phyloP scores from a whole-genome alignment of 2,113 vertebrate genomes.

The Vulpes lagopus region DNA sequence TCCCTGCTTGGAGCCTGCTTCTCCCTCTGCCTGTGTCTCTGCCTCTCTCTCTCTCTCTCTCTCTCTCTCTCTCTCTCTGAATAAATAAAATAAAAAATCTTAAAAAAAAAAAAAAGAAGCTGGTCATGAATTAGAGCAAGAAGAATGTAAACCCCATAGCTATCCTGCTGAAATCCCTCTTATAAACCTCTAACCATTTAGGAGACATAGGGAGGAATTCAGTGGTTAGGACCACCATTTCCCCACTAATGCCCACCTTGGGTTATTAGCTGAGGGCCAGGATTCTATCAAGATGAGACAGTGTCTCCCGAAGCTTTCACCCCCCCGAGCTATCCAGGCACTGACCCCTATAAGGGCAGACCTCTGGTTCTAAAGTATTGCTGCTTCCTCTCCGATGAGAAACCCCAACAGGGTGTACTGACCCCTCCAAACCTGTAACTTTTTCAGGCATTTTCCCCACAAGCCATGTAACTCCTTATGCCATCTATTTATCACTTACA shows the following conservation, averaged over 20 bases:
- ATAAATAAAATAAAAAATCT: too few species aligned
- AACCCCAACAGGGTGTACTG: not conserved
- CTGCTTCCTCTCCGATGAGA: not conserved
- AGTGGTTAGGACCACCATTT: not conserved
- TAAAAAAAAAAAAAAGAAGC: not conserved
- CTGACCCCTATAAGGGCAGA: too few species aligned
- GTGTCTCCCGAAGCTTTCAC: not conserved
- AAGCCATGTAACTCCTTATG: not conserved
- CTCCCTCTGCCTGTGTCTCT: too few species aligned
- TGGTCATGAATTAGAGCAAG: not conserved
- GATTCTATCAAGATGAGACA: not conserved
- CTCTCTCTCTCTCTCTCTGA: too few species aligned
- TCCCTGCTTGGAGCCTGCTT: too few species aligned
- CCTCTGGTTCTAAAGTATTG: not conserved
- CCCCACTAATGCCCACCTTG: not conserved
- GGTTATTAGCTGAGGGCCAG: not conserved
- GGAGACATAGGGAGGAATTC: not conserved
- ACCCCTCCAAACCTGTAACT: not conserved
- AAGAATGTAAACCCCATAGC: not conserved
- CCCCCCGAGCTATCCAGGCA: not conserved
- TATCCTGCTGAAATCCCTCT: not conserved
- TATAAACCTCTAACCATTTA: not conserved
- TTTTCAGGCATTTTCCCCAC: not conserved
- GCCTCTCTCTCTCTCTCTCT: too few species aligned
- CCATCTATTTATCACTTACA: not conserved